These are phyloP conservation scores for Tetragonisca angustula DNA, from an alignment of 2,888 invertebrate species.

Conservation along the genomic window DNA sequence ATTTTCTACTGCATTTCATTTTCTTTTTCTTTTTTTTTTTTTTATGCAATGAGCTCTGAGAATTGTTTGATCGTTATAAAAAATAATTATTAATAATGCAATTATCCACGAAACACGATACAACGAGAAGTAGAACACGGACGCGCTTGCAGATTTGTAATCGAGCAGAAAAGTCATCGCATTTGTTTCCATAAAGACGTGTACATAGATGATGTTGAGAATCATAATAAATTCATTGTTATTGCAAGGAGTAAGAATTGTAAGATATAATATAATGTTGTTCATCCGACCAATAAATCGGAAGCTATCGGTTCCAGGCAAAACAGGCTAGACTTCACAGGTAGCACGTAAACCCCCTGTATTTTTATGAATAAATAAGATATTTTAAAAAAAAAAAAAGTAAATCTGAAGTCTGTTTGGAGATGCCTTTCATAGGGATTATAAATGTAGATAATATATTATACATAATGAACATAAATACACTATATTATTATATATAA, in stretches of 20 bases:
- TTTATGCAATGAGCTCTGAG: slow-evolving; percentile 20
- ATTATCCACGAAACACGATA: slow-evolving; percentile 23
- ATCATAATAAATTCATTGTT: slow-evolving; percentile 57
- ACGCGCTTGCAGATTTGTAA: slow-evolving; percentile 38
- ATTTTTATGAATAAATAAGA: slow-evolving; percentile 84
- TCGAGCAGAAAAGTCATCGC: slow-evolving; percentile 32
- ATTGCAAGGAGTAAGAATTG: slow-evolving; percentile 47
- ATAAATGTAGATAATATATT: slow-evolving; percentile 84
- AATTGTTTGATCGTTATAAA: slow-evolving; percentile 27
- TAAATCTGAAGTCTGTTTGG: slow-evolving; percentile 84
- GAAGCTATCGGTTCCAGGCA: slow-evolving; percentile 68
- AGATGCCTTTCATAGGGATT: slow-evolving; percentile 84
- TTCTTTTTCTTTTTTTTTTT: slow-evolving; percentile 26
- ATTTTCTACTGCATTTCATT: slow-evolving; percentile 60
- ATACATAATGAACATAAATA: slow-evolving; percentile 84
- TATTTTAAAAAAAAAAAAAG: slow-evolving; percentile 81
- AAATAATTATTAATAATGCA: slow-evolving; percentile 31
- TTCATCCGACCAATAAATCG: slow-evolving; percentile 60
- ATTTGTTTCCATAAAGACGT: slow-evolving; percentile 40
- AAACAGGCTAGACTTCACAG: slow-evolving; percentile 66
- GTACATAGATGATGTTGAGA: slow-evolving; percentile 53
- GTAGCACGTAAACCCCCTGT: slow-evolving; percentile 76
- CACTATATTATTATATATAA: slow-evolving; percentile 82
- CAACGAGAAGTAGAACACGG: slow-evolving; percentile 41
- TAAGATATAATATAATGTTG: slow-evolving; percentile 55